A percentile compares a stretch with the other conserved stretches of the same genome.
Evolutionary conservation across 2,113 vertebrate genomes (phyloP).

Genomic region (Anarhynchus alexandrinus): DNA sequence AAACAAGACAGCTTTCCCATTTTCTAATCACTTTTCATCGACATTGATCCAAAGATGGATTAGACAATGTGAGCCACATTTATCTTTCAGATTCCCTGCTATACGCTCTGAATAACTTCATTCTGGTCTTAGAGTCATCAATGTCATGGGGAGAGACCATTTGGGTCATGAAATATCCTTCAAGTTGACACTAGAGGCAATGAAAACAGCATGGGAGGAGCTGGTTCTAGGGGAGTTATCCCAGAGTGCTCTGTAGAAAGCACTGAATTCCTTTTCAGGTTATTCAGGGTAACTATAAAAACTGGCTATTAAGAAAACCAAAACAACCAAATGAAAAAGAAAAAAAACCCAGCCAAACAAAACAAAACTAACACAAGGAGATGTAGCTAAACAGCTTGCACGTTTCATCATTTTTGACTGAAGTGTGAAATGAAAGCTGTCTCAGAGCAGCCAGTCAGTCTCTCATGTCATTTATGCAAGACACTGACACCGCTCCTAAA

Average conservation of each 20-base stretch:
- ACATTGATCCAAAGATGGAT: conserved; percentile 8
- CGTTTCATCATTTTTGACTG: accelerated
- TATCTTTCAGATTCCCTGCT: conserved; percentile 1
- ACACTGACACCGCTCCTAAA: neutral
- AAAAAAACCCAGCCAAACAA: no score
- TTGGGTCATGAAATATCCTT: conserved; percentile 18
- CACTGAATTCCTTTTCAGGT: neutral
- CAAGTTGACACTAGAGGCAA: neutral
- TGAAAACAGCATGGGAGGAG: neutral
- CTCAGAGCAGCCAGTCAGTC: neutral
- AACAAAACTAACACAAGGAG: neutral
- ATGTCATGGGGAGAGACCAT: neutral
- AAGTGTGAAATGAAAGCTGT: neutral
- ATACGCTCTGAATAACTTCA: neutral
- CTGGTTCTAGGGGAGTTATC: neutral
- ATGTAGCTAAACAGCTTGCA: neutral
- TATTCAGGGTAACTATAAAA: neutral
- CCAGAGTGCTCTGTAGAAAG: neutral
- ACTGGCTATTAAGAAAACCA: neutral
- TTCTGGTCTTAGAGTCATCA: neutral
- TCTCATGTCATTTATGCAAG: accelerated
- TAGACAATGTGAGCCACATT: neutral
- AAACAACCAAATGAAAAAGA: neutral
- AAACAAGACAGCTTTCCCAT: neutral
- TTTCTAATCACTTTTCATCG: conserved; percentile 34